Percentiles rank a stretch among this genome's conserved stretches.
These are phyloP conservation scores for Eulemur albifrons DNA, from an alignment of 2,797 vertebrate species.

Conservation along the genomic window DNA sequence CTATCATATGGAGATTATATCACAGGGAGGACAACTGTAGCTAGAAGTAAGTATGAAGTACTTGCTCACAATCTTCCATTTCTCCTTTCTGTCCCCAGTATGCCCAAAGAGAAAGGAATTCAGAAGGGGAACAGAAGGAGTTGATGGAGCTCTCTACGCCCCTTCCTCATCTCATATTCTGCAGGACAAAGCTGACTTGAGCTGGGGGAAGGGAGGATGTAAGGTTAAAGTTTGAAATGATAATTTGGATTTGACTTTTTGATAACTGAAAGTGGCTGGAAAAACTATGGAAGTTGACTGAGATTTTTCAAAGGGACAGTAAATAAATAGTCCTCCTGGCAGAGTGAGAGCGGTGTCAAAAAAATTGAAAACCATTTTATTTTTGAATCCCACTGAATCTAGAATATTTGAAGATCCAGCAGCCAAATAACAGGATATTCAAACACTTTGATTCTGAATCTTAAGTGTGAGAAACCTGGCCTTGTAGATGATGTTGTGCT, in stretches of 20 bases:
- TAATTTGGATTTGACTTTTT: neutral
- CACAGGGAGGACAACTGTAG: neutral
- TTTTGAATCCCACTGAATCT: neutral
- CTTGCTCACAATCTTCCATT: neutral
- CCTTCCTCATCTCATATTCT: neutral
- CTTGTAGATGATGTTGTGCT: neutral
- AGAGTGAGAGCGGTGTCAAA: neutral
- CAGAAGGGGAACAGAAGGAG: neutral
- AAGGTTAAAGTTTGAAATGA: neutral
- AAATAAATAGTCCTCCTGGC: neutral
- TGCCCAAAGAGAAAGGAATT: neutral
- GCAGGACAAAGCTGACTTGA: neutral
- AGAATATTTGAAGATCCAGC: neutral
- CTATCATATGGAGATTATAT: neutral
- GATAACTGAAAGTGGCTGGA: neutral
- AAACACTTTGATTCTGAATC: neutral
- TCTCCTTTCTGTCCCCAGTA: neutral
- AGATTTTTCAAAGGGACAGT: neutral
- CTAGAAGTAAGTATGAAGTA: neutral
- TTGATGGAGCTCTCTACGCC: neutral
- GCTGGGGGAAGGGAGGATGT: neutral
- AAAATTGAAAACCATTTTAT: neutral
- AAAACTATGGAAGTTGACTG: neutral
- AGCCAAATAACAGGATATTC: neutral
- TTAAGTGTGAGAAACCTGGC: neutral